These are phyloP conservation scores for Odocoileus virginianus DNA, from an alignment of 2,113 vertebrate species.

Conservation along the genomic window DNA sequence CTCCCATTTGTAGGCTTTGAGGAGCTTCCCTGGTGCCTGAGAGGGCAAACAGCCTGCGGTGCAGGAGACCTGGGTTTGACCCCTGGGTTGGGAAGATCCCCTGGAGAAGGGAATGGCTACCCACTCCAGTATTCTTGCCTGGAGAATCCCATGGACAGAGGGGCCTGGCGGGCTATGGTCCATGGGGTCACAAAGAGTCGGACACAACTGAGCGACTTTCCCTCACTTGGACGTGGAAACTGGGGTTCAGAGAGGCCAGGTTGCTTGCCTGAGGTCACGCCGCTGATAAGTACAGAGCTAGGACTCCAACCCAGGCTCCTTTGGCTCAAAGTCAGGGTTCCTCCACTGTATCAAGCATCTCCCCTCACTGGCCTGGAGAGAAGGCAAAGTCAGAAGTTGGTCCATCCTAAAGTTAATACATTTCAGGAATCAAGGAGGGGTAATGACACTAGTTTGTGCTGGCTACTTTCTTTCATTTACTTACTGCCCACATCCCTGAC, in stretches of 20 bases:
- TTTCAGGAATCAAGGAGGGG: background rate
- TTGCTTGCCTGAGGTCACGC: background rate
- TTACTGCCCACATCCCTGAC: background rate
- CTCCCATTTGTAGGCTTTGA: background rate
- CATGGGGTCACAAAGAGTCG: background rate
- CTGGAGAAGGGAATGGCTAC: background rate
- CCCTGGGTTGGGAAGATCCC: background rate
- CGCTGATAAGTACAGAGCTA: background rate
- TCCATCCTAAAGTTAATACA: no score
- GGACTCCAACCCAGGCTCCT: background rate
- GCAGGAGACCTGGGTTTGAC: background rate
- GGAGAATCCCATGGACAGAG: background rate
- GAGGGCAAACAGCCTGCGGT: background rate
- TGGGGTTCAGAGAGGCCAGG: background rate
- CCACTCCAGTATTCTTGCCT: background rate
- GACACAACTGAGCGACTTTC: background rate
- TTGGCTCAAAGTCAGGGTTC: no score
- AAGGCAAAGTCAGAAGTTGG: background rate
- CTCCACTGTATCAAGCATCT: fast-evolving
- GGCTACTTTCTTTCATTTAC: background rate
- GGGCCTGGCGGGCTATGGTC: background rate
- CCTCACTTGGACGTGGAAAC: background rate
- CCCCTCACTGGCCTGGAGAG: background rate
- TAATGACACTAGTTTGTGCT: fast-evolving
- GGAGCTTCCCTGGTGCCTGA: background rate